These are phyloP conservation scores for Micromesistius poutassou DNA, from an alignment of 2,797 vertebrate genomes.

Conservation along the genomic window DNA sequence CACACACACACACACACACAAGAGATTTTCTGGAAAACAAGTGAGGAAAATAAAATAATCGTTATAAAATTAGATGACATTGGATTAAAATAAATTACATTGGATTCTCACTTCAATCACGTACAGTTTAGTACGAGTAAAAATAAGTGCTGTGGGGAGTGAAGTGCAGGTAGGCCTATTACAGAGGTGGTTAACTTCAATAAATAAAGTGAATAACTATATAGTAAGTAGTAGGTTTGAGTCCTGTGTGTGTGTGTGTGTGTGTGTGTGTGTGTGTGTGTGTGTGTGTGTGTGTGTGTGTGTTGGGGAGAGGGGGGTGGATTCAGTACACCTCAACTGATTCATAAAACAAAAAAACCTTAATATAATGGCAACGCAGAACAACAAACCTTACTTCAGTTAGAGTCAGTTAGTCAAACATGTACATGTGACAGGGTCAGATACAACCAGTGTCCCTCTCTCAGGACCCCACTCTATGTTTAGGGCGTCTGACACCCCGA, in stretches of 20 bases:
- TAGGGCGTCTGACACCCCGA: constrained; percentile 14
- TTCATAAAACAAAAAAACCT: neutral
- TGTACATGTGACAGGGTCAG: neutral
- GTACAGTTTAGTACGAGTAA: neutral
- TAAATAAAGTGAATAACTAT: neutral
- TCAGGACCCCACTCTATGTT: neutral
- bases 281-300: constrained; percentile 6
- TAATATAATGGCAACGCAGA: neutral
- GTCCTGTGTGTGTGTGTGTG: neutral
- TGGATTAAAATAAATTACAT: no score
- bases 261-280: constrained; percentile 5
- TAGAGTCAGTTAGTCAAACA: neutral
- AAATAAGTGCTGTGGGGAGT: neutral
- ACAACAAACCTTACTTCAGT: neutral
- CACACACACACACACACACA: no score
- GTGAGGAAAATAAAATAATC: no score
- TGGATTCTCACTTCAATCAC: no score
- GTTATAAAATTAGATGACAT: no score
- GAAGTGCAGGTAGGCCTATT: neutral
- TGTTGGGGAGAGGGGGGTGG: no score
- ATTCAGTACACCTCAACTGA: neutral
- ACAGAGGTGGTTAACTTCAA: neutral
- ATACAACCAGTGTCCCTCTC: neutral
- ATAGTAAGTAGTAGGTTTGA: neutral
- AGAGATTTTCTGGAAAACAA: no score